Evolutionary conservation across 2,888 invertebrate genomes (phyloP).

Genomic region (Patella depressa): DNA sequence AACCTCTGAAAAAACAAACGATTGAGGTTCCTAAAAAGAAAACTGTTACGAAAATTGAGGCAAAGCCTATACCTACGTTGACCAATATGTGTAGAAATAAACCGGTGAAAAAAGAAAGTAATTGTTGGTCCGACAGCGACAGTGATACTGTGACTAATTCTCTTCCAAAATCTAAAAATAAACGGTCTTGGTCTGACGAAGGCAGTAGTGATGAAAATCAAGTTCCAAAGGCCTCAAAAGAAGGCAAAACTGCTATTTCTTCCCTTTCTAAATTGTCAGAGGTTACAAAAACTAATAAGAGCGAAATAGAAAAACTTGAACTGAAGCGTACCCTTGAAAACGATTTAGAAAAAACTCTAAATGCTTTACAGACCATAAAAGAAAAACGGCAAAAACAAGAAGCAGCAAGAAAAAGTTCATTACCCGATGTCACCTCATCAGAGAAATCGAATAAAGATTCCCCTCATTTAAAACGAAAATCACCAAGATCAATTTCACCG

Average conservation of each 20-base stretch:
- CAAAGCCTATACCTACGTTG: background rate
- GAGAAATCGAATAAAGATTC: slow-evolving; percentile 3
- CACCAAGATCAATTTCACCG: slow-evolving; percentile 14
- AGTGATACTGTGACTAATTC: background rate
- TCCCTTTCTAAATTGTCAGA: slow-evolving; percentile 2
- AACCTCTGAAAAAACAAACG: background rate
- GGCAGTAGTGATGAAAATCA: slow-evolving; percentile 25
- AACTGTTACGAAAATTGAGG: background rate
- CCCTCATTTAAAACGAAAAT: background rate
- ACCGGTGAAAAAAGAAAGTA: background rate
- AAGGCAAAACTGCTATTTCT: slow-evolving; percentile 1
- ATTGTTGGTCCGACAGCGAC: background rate
- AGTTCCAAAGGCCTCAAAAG: slow-evolving; percentile 14
- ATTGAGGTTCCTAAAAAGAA: background rate
- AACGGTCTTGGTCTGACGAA: slow-evolving; percentile 19
- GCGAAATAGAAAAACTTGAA: slow-evolving; percentile 16
- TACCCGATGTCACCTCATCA: slow-evolving; percentile 5
- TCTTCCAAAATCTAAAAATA: background rate
- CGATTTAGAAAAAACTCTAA: slow-evolving; percentile 2
- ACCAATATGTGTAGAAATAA: background rate
- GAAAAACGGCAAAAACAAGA: slow-evolving; percentile 5
- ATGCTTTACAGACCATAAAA: background rate
- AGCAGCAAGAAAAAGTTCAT: background rate
- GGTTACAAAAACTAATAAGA: background rate
- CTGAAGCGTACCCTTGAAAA: background rate